phyloP scores from a whole-genome alignment of 2,113 vertebrate species.

The Cyphotilapia sp. region DNA sequence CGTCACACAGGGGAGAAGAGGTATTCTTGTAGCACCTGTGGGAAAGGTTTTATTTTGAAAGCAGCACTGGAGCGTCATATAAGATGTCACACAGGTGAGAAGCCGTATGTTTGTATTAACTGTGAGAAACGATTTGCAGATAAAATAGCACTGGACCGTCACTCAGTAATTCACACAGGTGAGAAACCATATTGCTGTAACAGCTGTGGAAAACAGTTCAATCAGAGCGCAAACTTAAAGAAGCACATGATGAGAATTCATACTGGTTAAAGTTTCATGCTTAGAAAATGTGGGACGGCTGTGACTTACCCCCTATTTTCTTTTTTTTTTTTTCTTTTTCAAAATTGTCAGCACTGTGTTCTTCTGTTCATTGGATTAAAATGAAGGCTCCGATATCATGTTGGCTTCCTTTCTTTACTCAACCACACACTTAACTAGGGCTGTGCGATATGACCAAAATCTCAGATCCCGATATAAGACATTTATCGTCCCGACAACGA shows the following conservation, averaged over 20 bases:
- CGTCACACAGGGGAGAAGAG: not conserved
- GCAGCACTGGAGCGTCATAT: not conserved
- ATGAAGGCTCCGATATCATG: not conserved
- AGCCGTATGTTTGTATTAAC: not conserved
- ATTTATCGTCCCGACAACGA: not conserved
- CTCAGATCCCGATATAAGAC: not conserved
- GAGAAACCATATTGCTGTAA: not conserved
- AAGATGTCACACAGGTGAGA: not conserved
- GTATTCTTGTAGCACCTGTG: not conserved
- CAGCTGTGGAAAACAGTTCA: not conserved
- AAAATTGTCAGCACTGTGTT: not conserved
- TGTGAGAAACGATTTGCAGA: not conserved
- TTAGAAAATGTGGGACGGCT: not conserved
- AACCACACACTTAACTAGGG: not conserved
- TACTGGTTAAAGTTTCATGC: not conserved
- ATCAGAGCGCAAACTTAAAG: not conserved
- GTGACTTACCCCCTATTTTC: not conserved
- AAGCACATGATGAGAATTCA: not conserved
- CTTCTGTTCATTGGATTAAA: not conserved
- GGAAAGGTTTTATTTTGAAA: not conserved
- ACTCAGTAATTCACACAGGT: not conserved
- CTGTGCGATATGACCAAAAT: not conserved
- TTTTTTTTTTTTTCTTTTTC: not conserved
- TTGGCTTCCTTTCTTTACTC: not conserved
- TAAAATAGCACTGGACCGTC: not conserved